These are phyloP conservation scores for Lasioglossum figueresi DNA, from an alignment of 2,888 invertebrate genomes.

Conservation along the genomic window DNA sequence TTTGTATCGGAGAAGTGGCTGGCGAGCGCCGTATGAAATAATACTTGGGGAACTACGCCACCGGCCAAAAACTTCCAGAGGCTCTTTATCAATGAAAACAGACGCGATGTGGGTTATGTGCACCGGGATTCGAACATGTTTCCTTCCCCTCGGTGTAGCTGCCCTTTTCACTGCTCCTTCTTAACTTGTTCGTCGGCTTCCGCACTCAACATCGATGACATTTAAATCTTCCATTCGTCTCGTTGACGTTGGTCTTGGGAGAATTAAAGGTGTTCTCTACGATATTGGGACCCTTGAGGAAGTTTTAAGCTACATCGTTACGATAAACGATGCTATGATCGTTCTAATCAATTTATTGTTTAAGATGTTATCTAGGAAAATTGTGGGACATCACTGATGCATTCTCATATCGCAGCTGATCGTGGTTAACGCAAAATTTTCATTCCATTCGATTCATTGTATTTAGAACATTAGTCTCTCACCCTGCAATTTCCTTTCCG, in stretches of 20 bases:
- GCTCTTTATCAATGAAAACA: conserved; percentile 18
- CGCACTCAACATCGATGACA: neutral
- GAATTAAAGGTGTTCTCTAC: neutral
- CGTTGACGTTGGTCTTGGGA: neutral
- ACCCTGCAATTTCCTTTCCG: too few species aligned
- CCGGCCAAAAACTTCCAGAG: neutral
- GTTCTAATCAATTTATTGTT: neutral
- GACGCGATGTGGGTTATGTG: neutral
- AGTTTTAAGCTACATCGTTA: neutral
- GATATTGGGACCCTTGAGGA: neutral
- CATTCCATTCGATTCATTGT: too few species aligned
- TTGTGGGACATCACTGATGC: too few species aligned
- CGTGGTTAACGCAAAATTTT: too few species aligned
- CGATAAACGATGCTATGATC: neutral
- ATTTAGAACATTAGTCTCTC: too few species aligned
- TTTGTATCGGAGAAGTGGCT: conserved; percentile 27
- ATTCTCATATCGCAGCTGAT: too few species aligned
- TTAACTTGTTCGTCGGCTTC: neutral
- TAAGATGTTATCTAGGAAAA: too few species aligned
- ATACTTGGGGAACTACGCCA: neutral
- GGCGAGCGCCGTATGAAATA: conserved; percentile 5
- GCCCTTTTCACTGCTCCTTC: neutral
- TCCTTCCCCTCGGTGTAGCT: neutral
- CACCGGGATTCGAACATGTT: neutral
- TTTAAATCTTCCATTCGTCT: neutral